A percentile compares a stretch with the other conserved stretches of the same genome.
phyloP scores from a whole-genome alignment of 2,113 vertebrate genomes.

The Ctenodactylus gundi region DNA sequence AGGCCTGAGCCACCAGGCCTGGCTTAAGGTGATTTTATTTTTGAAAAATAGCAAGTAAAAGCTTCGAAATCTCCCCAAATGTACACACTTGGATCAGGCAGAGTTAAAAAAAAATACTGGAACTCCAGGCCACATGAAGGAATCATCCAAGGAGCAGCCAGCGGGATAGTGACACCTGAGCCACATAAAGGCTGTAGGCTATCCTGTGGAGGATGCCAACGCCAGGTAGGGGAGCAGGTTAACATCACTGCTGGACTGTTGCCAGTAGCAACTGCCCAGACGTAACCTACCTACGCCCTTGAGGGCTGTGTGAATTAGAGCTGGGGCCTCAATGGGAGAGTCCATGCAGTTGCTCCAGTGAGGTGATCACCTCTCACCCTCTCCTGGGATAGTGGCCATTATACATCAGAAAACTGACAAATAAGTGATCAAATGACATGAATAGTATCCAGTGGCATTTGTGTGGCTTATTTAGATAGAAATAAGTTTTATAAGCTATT shows the following conservation, averaged over 20 bases:
- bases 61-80: not conserved
- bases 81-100: not conserved
- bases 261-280: not conserved
- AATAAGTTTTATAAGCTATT: not conserved
- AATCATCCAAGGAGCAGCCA: too few species aligned
- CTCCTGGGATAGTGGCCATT: not conserved
- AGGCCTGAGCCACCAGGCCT: too few species aligned
- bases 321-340: not conserved
- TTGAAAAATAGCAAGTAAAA: not conserved
- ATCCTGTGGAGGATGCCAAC: too few species aligned
- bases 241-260: not conserved
- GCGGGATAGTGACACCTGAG: not conserved
- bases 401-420: not conserved
- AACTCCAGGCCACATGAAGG: not conserved
- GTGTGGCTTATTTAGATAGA: not conserved
- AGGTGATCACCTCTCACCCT: not conserved
- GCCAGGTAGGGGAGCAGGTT: too few species aligned
- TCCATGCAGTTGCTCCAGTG: not conserved
- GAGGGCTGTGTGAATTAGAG: not conserved
- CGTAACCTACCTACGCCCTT: not conserved
- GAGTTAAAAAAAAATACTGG: rapidly evolving
- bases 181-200: too few species aligned
- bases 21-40: too few species aligned
- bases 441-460: not conserved
- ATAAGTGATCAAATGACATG: not conserved